phyloP scores from a whole-genome alignment of 2,888 invertebrate genomes.

The Himalopsyche anomala region DNA sequence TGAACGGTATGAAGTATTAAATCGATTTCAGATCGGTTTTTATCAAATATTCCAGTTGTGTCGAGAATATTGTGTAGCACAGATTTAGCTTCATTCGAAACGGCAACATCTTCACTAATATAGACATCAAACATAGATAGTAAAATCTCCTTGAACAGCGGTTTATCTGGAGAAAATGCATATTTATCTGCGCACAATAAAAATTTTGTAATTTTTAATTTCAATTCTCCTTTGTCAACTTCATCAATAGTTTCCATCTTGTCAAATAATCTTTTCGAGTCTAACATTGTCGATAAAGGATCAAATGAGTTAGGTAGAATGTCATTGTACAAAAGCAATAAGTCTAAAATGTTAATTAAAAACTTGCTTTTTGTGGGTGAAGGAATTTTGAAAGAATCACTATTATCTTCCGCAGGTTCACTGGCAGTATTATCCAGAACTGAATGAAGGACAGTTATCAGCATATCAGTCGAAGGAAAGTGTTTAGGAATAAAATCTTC shows the following conservation, averaged over 20 bases:
- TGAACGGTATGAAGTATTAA: slow-evolving; percentile 78
- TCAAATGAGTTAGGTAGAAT: slow-evolving; percentile 74
- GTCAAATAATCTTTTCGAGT: slow-evolving; percentile 73
- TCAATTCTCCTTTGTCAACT: slow-evolving; percentile 70
- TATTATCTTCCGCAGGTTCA: slow-evolving; percentile 67
- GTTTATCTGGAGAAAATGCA: slow-evolving; percentile 75
- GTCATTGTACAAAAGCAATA: slow-evolving; percentile 73
- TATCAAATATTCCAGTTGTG: slow-evolving; percentile 81
- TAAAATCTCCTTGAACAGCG: slow-evolving; percentile 77
- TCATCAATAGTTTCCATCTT: slow-evolving; percentile 70
- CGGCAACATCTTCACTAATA: slow-evolving; percentile 70
- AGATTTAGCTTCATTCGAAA: slow-evolving; percentile 76
- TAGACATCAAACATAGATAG: slow-evolving; percentile 78
- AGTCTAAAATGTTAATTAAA: slow-evolving; percentile 71
- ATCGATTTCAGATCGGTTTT: slow-evolving; percentile 80
- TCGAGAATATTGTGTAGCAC: slow-evolving; percentile 78
- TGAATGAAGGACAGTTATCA: slow-evolving; percentile 71
- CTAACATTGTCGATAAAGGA: slow-evolving; percentile 73
- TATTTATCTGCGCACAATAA: slow-evolving; percentile 75
- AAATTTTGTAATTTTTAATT: slow-evolving; percentile 74
- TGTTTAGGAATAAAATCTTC: slow-evolving; percentile 75
- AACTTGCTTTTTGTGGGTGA: slow-evolving; percentile 70
- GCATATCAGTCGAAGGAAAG: slow-evolving; percentile 70
- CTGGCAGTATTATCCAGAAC: slow-evolving; percentile 68
- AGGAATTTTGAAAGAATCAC: slow-evolving; percentile 69